These are phyloP conservation scores for Kryptolebias ocellatus DNA, from an alignment of 2,797 vertebrate species.

Conservation along the genomic window DNA sequence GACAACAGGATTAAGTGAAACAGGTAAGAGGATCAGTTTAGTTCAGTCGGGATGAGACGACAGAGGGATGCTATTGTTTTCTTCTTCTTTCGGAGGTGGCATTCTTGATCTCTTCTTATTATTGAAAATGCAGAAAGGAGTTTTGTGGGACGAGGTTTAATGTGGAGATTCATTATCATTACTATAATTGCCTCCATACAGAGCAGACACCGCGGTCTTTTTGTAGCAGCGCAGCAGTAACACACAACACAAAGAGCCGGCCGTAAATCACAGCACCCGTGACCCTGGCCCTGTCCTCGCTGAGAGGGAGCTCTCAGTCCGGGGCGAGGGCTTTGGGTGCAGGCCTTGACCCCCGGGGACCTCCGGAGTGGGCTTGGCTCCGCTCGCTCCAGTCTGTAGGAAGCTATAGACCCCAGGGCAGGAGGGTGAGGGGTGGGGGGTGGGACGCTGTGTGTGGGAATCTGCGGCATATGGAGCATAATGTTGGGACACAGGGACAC, in stretches of 20 bases:
- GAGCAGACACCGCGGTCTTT: conserved; percentile 62
- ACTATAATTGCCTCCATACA: conserved; percentile 68
- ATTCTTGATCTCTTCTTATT: conserved; percentile 45
- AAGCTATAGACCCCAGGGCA: conserved; percentile 62
- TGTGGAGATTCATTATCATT: conserved; percentile 70
- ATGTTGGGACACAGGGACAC: conserved; percentile 51
- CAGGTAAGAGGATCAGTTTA: conserved; percentile 77
- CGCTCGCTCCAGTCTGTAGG: conserved; percentile 67
- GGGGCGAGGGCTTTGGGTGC: conserved; percentile 56
- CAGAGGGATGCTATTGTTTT: conserved; percentile 72
- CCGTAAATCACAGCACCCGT: conserved; percentile 78
- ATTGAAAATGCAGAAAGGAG: conserved; percentile 52
- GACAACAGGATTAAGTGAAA: conserved; percentile 71
- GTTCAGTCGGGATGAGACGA: conserved; percentile 60
- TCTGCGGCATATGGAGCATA: conserved; percentile 75
- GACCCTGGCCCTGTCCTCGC: conserved; percentile 69
- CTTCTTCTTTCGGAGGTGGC: conserved; percentile 34
- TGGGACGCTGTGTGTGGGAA: conserved; percentile 81
- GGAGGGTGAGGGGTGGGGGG: conserved; percentile 3
- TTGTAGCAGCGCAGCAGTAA: conserved; percentile 48
- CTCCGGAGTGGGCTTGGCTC: conserved; percentile 69
- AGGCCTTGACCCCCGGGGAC: conserved; percentile 77
- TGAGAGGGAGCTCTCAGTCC: conserved; percentile 73
- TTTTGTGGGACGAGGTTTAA: conserved; percentile 59
- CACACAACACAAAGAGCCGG: conserved; percentile 61